Conservation (phyloP, 1,140 invertebrate species). For the Drosophila ananassae region DNA sequence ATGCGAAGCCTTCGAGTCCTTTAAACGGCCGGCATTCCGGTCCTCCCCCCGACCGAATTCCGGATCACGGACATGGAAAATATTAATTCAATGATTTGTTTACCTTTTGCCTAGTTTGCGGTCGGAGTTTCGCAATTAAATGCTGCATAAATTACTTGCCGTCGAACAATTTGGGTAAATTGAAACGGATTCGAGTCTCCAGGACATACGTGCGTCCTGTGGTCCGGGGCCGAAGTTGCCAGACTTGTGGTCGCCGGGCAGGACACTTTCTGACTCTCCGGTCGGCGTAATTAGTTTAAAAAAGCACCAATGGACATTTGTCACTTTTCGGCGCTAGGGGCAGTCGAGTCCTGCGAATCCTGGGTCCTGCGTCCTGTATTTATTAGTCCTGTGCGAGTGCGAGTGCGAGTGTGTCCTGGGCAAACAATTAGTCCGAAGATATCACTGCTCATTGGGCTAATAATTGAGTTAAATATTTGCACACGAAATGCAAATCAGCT, state of each 20-base stretch:
- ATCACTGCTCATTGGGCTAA: conserved; percentile 41
- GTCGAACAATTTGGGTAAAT: conserved; percentile 41
- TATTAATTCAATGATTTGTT: conserved; percentile 39
- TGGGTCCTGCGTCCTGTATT: background rate
- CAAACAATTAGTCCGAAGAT: conserved; percentile 41
- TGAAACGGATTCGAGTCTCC: conserved; percentile 40
- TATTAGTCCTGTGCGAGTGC: conserved; percentile 1
- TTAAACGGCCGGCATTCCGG: background rate
- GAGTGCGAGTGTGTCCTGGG: background rate
- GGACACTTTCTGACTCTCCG: conserved; percentile 16
- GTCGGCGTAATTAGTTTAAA: conserved; percentile 30
- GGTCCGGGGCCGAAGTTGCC: background rate
- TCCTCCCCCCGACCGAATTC: background rate
- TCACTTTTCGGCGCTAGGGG: background rate
- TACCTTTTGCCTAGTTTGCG: conserved; percentile 45
- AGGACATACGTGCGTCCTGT: background rate
- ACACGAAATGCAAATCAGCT: conserved; percentile 37
- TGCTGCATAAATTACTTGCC: conserved; percentile 49
- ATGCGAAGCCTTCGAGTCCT: background rate
- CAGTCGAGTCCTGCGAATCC: background rate
- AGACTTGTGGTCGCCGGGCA: conserved; percentile 31
- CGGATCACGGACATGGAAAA: conserved; percentile 30
- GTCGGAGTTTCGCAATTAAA: conserved; percentile 66
- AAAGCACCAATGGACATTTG: background rate
- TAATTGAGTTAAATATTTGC: conserved; percentile 53